Conservation (phyloP, 2,888 invertebrate species). For the Selenia dentaria region DNA sequence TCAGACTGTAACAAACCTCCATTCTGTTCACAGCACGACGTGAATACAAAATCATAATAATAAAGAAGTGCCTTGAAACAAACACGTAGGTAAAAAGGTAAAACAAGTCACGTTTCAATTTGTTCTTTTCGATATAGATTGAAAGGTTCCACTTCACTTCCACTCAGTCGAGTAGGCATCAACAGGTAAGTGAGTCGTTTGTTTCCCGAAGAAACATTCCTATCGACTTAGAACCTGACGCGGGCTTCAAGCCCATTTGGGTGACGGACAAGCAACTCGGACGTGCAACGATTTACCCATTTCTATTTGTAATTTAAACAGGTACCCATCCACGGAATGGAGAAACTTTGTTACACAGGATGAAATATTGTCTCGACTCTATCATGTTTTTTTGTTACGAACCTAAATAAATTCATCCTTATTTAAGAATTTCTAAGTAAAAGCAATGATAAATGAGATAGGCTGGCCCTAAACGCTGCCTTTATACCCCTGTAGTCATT, state of each 20-base stretch:
- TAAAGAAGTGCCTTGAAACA: slow-evolving; percentile 56
- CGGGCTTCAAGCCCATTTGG: slow-evolving; percentile 39
- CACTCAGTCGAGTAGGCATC: slow-evolving; percentile 56
- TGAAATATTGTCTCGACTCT: slow-evolving; percentile 7
- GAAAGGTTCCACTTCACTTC: slow-evolving; percentile 52
- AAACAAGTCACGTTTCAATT: slow-evolving; percentile 59
- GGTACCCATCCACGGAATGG: slow-evolving; percentile 12
- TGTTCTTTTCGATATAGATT: slow-evolving; percentile 47
- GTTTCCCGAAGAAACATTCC: slow-evolving; percentile 63
- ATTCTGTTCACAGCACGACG: slow-evolving; percentile 47
- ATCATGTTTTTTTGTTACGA: slow-evolving; percentile 1
- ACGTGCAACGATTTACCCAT: slow-evolving; percentile 34
- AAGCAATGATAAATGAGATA: slow-evolving; percentile 16
- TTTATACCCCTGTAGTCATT: slow-evolving; percentile 13
- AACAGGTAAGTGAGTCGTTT: slow-evolving; percentile 79
- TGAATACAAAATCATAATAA: slow-evolving; percentile 46
- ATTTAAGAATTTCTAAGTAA: slow-evolving; percentile 10
- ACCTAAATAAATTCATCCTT: slow-evolving; percentile 14
- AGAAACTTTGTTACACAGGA: slow-evolving; percentile 13
- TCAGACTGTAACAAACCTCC: slow-evolving; percentile 36
- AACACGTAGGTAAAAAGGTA: slow-evolving; percentile 36
- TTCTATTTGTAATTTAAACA: slow-evolving; percentile 21
- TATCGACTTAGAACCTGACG: slow-evolving; percentile 57
- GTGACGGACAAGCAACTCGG: slow-evolving; percentile 42
- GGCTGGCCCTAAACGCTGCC: slow-evolving; percentile 13